phyloP scores from a whole-genome alignment of 2,888 invertebrate species.

The Crossocerus cetratus region DNA sequence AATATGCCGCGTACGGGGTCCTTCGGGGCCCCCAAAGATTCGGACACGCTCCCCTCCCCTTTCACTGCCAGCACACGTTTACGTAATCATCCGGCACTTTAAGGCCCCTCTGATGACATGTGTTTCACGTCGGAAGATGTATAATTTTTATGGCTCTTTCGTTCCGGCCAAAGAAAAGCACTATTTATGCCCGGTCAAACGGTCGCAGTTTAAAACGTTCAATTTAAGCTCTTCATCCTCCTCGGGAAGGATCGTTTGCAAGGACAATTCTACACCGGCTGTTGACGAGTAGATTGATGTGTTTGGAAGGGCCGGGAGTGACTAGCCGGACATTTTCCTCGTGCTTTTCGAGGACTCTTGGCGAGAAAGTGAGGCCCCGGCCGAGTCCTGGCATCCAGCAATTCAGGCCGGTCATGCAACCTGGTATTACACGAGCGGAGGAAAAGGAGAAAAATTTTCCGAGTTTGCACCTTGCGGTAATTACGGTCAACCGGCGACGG shows the following conservation, averaged over 20 bases:
- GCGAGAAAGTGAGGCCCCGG: neutral
- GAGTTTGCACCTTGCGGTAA: constrained; percentile 73
- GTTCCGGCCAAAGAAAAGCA: no score
- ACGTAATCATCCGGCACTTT: constrained; percentile 27
- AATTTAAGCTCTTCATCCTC: neutral
- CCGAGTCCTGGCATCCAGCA: constrained; percentile 27
- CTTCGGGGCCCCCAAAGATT: constrained; percentile 15
- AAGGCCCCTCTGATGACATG: constrained; percentile 8
- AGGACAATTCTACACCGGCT: no score
- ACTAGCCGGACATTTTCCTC: no score
- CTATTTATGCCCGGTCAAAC: no score
- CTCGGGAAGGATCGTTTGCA: neutral
- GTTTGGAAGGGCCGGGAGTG: no score
- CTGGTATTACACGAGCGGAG: constrained; percentile 61
- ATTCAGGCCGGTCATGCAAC: constrained; percentile 47
- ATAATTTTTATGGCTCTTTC: neutral
- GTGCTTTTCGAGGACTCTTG: neutral
- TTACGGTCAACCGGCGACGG: constrained; percentile 50
- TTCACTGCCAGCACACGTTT: constrained; percentile 19
- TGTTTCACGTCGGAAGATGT: neutral
- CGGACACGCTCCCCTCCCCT: constrained; percentile 14
- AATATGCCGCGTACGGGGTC: constrained; percentile 36
- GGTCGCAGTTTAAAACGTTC: neutral
- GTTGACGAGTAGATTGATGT: neutral
- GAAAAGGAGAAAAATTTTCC: constrained; percentile 63